These are phyloP conservation scores for Pelobates fuscus DNA, from an alignment of 2,113 vertebrate species.

Conservation along the genomic window DNA sequence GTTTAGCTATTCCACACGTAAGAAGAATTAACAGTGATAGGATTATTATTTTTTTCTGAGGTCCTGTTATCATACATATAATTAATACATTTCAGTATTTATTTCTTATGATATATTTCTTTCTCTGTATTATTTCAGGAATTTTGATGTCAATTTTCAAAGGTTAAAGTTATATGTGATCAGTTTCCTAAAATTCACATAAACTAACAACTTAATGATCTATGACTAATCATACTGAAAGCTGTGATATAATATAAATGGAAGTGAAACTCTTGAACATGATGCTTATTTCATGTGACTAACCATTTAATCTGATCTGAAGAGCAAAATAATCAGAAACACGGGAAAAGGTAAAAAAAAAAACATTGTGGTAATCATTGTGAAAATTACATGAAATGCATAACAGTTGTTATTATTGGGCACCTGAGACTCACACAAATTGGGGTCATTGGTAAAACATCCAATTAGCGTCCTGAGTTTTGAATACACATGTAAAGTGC, in stretches of 20 bases:
- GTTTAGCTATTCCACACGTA: too few species aligned
- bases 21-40: too few species aligned
- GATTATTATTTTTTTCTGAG: too few species aligned
- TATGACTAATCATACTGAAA: slow-evolving; percentile 35
- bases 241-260: slow-evolving; percentile 32
- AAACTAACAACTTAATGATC: slow-evolving; percentile 28
- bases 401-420: not conserved
- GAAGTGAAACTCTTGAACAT: slow-evolving; percentile 19
- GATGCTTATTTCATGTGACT: slow-evolving; percentile 43
- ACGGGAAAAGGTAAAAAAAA: slow-evolving; percentile 9
- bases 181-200: not conserved
- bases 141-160: too few species aligned
- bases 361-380: slow-evolving; percentile 27
- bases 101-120: too few species aligned
- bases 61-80: too few species aligned
- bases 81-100: too few species aligned
- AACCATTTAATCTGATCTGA: slow-evolving; percentile 43
- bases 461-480: slow-evolving; percentile 12
- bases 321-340: slow-evolving; percentile 44
- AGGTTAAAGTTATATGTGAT: not conserved
- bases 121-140: too few species aligned
- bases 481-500: slow-evolving; percentile 33
- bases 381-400: slow-evolving; percentile 29
- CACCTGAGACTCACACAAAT: slow-evolving; percentile 34
- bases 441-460: slow-evolving; percentile 37